Conservation (phyloP, 2,888 invertebrate genomes). For the Synergus umbraculus region DNA sequence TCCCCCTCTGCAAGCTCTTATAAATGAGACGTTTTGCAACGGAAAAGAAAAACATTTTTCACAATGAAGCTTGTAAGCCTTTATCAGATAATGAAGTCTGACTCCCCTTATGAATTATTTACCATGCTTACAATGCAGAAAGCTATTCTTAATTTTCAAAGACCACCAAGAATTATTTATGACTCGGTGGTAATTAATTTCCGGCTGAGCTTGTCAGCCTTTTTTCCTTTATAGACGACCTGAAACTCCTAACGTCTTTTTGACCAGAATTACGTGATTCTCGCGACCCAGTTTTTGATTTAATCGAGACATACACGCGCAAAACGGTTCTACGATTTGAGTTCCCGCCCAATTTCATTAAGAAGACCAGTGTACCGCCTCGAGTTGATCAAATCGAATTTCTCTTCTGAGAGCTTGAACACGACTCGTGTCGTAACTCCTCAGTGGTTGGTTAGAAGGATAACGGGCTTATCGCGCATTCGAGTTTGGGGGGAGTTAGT, state of each 20-base stretch:
- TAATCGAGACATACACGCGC: slow-evolving; percentile 16
- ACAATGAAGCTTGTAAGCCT: not conserved
- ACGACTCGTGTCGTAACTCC: slow-evolving; percentile 24
- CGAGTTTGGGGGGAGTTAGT: slow-evolving; percentile 29
- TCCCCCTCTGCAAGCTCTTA: too few relatives aligned
- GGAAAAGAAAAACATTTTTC: not conserved
- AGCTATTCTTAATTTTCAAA: slow-evolving; percentile 11
- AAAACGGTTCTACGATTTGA: slow-evolving; percentile 13
- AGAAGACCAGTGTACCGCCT: slow-evolving; percentile 16
- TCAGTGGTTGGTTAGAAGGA: slow-evolving; percentile 19
- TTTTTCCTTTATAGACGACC: not conserved
- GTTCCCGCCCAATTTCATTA: slow-evolving; percentile 37
- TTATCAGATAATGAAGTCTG: not conserved
- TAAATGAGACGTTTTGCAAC: not conserved
- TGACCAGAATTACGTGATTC: not conserved
- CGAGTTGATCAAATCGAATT: slow-evolving; percentile 28
- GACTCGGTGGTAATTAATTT: slow-evolving; percentile 22
- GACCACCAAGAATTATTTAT: slow-evolving; percentile 22
- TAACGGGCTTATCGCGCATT: slow-evolving; percentile 25
- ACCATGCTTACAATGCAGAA: not conserved
- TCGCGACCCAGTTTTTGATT: slow-evolving; percentile 19
- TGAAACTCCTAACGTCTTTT: not conserved
- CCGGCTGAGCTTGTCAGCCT: not conserved
- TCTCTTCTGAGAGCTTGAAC: not conserved
- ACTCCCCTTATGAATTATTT: slow-evolving; percentile 20